Conservation (phyloP, 2,797 vertebrate species). For the Chromobotia macracanthus region DNA sequence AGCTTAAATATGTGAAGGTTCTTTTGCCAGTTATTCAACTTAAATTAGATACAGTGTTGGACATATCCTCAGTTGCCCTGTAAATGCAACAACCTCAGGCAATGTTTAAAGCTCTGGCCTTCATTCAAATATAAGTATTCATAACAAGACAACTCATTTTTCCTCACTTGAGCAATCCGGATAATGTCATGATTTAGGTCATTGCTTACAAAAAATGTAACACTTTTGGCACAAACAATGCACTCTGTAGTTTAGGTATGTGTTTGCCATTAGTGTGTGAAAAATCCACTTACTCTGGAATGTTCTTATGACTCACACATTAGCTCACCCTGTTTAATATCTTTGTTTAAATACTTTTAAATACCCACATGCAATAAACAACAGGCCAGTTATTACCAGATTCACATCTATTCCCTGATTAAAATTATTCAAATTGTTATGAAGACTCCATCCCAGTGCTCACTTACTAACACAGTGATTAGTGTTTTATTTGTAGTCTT, state of each 20-base stretch:
- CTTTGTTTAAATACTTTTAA: slow-evolving; percentile 20
- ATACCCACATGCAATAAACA: not conserved
- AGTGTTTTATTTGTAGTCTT: no score
- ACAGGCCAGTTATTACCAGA: not conserved
- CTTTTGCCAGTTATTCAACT: not conserved
- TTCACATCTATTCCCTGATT: no score
- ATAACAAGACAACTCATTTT: not conserved
- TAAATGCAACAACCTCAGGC: slow-evolving; percentile 11
- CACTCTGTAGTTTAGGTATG: not conserved
- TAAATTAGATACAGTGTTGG: not conserved
- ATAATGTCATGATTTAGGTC: slow-evolving; percentile 1
- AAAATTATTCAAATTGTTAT: no score
- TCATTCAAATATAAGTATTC: slow-evolving; percentile 16
- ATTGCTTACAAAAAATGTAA: not conserved
- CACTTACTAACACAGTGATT: no score
- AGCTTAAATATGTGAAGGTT: not conserved
- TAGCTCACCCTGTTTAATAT: not conserved
- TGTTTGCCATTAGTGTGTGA: not conserved
- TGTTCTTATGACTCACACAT: not conserved
- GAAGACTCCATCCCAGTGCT: no score
- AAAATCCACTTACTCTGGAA: not conserved
- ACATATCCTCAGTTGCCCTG: not conserved
- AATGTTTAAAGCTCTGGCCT: slow-evolving; percentile 21
- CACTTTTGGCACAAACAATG: not conserved
- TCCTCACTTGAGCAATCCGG: not conserved